Percentiles rank a stretch among this genome's conserved stretches.
Conservation (phyloP, 2,113 vertebrate species). For the Lepisosteus osseus region DNA sequence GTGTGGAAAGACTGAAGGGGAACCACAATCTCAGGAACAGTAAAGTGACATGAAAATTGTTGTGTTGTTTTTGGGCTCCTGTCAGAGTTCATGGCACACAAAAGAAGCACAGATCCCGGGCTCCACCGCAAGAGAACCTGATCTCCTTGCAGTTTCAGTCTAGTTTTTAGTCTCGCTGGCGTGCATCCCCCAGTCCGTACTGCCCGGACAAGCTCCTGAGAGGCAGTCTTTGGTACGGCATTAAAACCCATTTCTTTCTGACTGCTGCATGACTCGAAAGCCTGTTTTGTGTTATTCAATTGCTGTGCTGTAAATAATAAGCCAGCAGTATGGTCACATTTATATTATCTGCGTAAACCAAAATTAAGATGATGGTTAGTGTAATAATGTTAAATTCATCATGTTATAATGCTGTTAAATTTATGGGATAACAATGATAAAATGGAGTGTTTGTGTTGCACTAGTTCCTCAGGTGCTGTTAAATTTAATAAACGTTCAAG, state of each 20-base stretch:
- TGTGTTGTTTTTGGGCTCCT: too few species aligned
- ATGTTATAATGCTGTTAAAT: constrained; percentile 54
- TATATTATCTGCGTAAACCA: constrained; percentile 12
- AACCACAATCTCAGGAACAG: too few species aligned
- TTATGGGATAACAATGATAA: constrained; percentile 62
- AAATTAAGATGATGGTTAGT: constrained; percentile 19
- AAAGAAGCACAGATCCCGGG: too few species aligned
- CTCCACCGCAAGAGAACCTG: too few species aligned
- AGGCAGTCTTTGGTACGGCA: neutral
- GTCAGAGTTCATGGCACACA: too few species aligned
- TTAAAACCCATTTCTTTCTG: constrained; percentile 10
- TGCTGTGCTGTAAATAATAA: constrained; percentile 16
- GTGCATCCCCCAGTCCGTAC: too few species aligned
- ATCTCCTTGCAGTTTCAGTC: too few species aligned
- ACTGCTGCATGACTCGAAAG: constrained; percentile 14
- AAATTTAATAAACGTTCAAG: constrained; percentile 80
- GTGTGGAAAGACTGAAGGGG: too few species aligned
- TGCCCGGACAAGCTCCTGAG: neutral
- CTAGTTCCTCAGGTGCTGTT: constrained; percentile 69
- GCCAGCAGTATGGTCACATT: constrained; percentile 8
- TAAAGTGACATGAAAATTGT: too few species aligned
- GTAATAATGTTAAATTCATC: constrained; percentile 30
- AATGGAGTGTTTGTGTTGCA: constrained; percentile 59
- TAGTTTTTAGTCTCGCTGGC: too few species aligned
- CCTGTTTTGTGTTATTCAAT: constrained; percentile 25